phyloP scores from a whole-genome alignment of 1,140 invertebrate genomes.

The Caerostris darwini region DNA sequence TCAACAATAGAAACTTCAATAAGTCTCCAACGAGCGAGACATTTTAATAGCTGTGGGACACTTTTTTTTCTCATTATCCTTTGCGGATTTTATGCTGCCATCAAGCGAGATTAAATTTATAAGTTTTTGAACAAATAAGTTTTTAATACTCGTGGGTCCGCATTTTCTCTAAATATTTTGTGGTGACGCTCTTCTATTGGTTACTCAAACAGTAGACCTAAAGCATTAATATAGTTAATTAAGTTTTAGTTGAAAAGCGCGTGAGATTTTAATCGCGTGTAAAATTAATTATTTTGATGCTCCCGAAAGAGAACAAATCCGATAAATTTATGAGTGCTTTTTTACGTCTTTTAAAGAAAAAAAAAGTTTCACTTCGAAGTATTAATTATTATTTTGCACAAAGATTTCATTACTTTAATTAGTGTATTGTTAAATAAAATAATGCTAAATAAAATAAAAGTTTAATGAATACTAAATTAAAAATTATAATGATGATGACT shows the following conservation, averaged over 20 bases:
- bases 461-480: neutral
- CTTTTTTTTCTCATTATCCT: neutral
- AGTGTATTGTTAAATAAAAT: neutral
- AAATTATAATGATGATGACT: neutral
- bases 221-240: slow-evolving; percentile 41
- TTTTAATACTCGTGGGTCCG: slow-evolving; percentile 11
- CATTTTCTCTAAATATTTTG: neutral
- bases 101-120: slow-evolving; percentile 27
- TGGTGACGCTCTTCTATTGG: neutral
- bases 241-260: slow-evolving; percentile 24
- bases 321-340: neutral
- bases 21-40: slow-evolving; percentile 3
- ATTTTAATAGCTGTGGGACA: slow-evolving; percentile 36
- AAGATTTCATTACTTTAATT: neutral
- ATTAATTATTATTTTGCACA: neutral
- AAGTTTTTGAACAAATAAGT: slow-evolving; percentile 29
- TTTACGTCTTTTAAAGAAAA: neutral
- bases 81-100: neutral
- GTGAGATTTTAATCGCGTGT: neutral
- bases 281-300: slow-evolving; percentile 38
- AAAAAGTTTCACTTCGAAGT: neutral
- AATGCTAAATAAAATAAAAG: neutral
- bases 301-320: neutral
- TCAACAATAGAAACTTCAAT: neutral
- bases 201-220: slow-evolving; percentile 31